Percentiles rank a stretch among this genome's conserved stretches.
Conservation (phyloP, 2,888 invertebrate species). For the Hedya salicella region DNA sequence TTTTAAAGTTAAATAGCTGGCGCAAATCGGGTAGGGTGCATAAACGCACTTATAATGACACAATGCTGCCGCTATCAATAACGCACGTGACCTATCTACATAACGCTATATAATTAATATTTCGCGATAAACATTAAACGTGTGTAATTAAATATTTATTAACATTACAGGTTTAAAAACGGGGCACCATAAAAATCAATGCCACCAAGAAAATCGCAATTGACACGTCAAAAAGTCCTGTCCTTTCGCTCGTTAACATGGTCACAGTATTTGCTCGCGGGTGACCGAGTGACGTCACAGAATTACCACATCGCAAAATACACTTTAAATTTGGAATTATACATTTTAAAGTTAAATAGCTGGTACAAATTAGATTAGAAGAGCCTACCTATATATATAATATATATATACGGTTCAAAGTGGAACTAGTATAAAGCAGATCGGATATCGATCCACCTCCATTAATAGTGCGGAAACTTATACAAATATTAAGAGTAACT, state of each 20-base stretch:
- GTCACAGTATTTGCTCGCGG: conserved; percentile 57
- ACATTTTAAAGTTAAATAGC: conserved; percentile 5
- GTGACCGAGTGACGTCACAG: conserved; percentile 33
- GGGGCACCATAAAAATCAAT: conserved; percentile 18
- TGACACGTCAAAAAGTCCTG: conserved; percentile 46
- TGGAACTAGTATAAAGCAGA: neutral
- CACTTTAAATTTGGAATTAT: conserved; percentile 26
- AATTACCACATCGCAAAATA: conserved; percentile 47
- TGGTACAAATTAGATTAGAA: neutral
- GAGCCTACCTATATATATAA: too few relatives aligned
- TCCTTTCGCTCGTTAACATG: conserved; percentile 54
- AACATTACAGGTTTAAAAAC: conserved; percentile 5
- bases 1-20: neutral
- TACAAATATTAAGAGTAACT: conserved; percentile 8
- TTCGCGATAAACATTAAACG: neutral
- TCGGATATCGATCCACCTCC: conserved; percentile 28
- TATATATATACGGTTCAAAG: neutral
- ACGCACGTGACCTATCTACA: conserved; percentile 18
- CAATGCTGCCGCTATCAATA: neutral
- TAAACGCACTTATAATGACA: neutral
- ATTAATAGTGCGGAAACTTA: conserved; percentile 30
- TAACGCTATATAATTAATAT: conserved; percentile 7
- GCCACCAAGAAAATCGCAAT: conserved; percentile 3
- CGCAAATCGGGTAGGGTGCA: neutral
- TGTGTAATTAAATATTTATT: conserved; percentile 2